phyloP scores from a whole-genome alignment of 1,140 invertebrate species.

The Saccostrea glomerata region DNA sequence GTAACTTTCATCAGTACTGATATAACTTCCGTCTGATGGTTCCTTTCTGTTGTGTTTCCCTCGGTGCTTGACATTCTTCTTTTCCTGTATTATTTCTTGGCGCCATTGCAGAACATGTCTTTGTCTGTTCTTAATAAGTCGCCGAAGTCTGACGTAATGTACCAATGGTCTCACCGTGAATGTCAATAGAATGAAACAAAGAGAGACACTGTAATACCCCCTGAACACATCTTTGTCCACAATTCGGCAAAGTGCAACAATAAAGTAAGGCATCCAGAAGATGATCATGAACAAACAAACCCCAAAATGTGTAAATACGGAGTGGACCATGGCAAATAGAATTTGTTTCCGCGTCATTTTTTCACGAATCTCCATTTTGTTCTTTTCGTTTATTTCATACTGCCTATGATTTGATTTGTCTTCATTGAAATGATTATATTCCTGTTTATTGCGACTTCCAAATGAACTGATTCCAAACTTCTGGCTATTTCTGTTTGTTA shows the following conservation, averaged over 20 bases:
- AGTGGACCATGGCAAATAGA: neutral
- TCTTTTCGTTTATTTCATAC: neutral
- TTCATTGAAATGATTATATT: neutral
- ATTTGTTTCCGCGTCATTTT: neutral
- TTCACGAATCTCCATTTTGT: neutral
- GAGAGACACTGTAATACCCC: constrained; percentile 14
- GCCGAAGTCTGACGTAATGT: neutral
- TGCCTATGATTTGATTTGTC: neutral
- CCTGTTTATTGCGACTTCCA: neutral
- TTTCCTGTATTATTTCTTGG: constrained; percentile 11
- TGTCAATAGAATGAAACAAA: constrained; percentile 16
- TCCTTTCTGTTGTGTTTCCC: neutral
- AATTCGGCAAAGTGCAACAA: constrained; percentile 21
- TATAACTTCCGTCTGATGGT: neutral
- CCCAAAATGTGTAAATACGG: neutral
- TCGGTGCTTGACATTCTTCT: neutral
- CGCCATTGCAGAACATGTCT: neutral
- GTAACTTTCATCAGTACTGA: constrained; percentile 7
- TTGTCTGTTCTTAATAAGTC: neutral
- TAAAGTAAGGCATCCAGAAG: constrained; percentile 44
- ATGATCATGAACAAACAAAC: constrained; percentile 29
- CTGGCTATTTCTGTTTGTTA: neutral
- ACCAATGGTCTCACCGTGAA: neutral
- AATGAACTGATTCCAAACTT: neutral
- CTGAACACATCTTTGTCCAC: neutral